Evolutionary conservation across 2,888 invertebrate genomes (phyloP), one percentile per base, ranked within the genome.

Genomic region (Biston stratarius): DNA sequence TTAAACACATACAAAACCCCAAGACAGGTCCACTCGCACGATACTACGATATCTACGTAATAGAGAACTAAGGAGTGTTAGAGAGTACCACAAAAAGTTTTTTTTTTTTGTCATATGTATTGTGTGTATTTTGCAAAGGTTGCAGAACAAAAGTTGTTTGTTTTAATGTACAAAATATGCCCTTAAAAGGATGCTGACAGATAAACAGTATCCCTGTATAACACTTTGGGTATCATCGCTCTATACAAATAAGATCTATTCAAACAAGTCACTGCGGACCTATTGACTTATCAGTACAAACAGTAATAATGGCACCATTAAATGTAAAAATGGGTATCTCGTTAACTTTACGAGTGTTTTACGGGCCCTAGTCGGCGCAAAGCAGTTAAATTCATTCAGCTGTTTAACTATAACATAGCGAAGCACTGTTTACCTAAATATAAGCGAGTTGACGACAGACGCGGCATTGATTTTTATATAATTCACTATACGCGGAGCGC

Each of bases 301-400:
- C 77, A 76, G 80, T 84, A 80, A 81, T 81, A 78, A 82, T 78
- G 80, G 76, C 75, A 78, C 74, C 76, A 77, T 72, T 82, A 82
- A 83, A 67, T 60, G 59, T 67, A 63, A 67, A 67, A 82, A 78
- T 76, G 73, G 64, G 60, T 63, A 72, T 75, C 78, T 76, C 77
- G 78, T 81, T 69, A 75, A 71, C 61, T 88, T 88, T 82, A 89
- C 81, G 82, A 61, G 72, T 45, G 67, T 85, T 86, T 87, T 83
- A 86, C 74, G 77, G 80, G 80, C 71, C 71, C 72, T 42, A 75
- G 77, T 76, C 77, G 77, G 72, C 79, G 74, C 72, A 69, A 71
- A 61, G 71, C 77, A 70, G 78, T 81, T 75, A 85, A 86, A 82
- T 73, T 74, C 80, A 81, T 81, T 83, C 78, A 77, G 79, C 75